Conservation (phyloP, 1,140 invertebrate species). For the Cotesia typhae region DNA sequence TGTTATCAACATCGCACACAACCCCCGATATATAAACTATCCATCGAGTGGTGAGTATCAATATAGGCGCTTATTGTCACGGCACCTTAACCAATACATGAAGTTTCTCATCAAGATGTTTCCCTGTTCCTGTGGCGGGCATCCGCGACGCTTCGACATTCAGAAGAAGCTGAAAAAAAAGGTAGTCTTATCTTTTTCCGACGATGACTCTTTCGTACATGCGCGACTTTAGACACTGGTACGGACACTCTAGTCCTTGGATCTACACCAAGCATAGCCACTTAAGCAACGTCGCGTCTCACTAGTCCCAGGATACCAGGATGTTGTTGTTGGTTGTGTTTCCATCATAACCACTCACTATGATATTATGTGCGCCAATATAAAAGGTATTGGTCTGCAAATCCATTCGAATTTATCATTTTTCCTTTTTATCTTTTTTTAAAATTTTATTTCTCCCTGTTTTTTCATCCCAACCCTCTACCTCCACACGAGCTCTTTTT, state of each 20-base stretch:
- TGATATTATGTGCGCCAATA: not conserved
- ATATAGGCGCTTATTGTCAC: not conserved
- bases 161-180: constrained; percentile 60
- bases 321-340: constrained; percentile 42
- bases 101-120: constrained; percentile 48
- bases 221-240: constrained; percentile 42
- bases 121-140: constrained; percentile 59
- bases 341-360: constrained; percentile 16
- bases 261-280: constrained; percentile 44
- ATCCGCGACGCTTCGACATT: constrained; percentile 61
- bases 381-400: not conserved
- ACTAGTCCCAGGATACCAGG: constrained; percentile 59
- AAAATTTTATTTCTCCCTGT: not conserved
- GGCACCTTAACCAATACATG: not conserved
- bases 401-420: constrained; percentile 1
- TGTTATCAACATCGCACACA: no score
- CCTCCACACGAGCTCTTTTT: constrained; percentile 19
- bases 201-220: constrained; percentile 46
- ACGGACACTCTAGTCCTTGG: constrained; percentile 46
- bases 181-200: constrained; percentile 56
- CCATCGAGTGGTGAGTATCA: not conserved
- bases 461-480: constrained; percentile 17
- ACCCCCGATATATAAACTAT: no score
- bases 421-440: constrained; percentile 1
- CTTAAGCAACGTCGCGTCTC: constrained; percentile 62